These are phyloP conservation scores for Malthinus seriepunctatus DNA, from an alignment of 2,888 invertebrate species.

Conservation along the genomic window DNA sequence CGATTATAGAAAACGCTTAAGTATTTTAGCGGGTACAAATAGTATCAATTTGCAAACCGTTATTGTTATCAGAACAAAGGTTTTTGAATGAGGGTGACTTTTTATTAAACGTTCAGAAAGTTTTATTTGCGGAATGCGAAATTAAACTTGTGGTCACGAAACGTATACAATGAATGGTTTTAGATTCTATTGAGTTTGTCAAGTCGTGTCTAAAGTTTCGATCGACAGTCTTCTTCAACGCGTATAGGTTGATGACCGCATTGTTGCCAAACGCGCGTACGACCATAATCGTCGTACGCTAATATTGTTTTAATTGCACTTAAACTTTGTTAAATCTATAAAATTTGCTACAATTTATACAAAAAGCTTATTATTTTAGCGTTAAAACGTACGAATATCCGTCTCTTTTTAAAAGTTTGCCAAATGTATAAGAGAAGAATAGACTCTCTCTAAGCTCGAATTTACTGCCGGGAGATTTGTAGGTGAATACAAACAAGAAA, in stretches of 20 bases:
- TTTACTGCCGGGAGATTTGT: too few relatives aligned
- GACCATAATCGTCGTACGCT: too few relatives aligned
- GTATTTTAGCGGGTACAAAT: not conserved
- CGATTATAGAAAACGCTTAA: constrained; percentile 1
- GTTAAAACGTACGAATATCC: too few relatives aligned
- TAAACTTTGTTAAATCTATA: too few relatives aligned
- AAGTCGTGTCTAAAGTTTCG: constrained; percentile 24
- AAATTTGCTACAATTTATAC: too few relatives aligned
- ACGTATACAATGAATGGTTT: constrained; percentile 27
- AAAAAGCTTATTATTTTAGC: too few relatives aligned
- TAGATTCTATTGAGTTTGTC: constrained; percentile 28
- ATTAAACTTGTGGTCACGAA: constrained; percentile 28
- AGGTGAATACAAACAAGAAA: too few relatives aligned
- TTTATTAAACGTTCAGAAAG: constrained; percentile 22
- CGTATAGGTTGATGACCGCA: constrained; percentile 36
- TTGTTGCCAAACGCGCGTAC: constrained; percentile 36
- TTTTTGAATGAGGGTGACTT: constrained; percentile 1
- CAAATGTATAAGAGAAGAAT: too few relatives aligned
- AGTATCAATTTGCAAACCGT: constrained; percentile 10
- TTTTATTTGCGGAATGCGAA: constrained; percentile 25
- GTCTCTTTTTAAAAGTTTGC: too few relatives aligned
- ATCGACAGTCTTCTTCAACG: constrained; percentile 26
- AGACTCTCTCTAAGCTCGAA: too few relatives aligned
- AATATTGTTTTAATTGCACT: too few relatives aligned
- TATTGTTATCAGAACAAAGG: constrained; percentile 17